A percentile compares a stretch with the other conserved stretches of the same genome.
phyloP scores from a whole-genome alignment of 2,797 vertebrate species.

The Poecilia picta region DNA sequence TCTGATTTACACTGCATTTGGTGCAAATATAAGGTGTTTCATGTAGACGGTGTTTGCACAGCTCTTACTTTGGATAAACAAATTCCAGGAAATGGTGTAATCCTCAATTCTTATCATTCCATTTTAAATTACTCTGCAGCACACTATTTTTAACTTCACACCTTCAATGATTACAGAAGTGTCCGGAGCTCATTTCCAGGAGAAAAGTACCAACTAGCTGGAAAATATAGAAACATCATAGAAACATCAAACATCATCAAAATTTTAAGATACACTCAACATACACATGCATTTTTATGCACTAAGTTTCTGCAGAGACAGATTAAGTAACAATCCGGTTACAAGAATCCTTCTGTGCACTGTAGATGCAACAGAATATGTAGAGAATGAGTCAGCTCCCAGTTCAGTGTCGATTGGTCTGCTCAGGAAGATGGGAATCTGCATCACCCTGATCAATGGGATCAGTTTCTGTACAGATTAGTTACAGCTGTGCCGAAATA shows the following conservation, averaged over 20 bases:
- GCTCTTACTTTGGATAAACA: conserved; percentile 60
- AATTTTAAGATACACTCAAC: conserved; percentile 7
- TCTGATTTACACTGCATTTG: conserved; percentile 18
- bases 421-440: conserved; percentile 30
- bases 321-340: conserved; percentile 13
- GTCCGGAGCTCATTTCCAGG: not conserved
- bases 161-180: conserved; percentile 16
- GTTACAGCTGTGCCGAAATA: conserved; percentile 33
- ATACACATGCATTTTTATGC: conserved; percentile 15
- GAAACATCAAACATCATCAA: no score
- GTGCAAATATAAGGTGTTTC: conserved; percentile 45
- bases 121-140: conserved; percentile 36
- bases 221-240: not conserved
- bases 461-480: conserved; percentile 39
- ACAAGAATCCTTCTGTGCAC: conserved; percentile 15
- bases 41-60: conserved; percentile 59
- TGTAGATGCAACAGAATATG: conserved; percentile 36
- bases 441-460: conserved; percentile 21
- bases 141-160: conserved; percentile 28
- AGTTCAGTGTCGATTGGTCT: conserved; percentile 35
- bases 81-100: conserved; percentile 53
- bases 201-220: not conserved
- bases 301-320: not conserved
- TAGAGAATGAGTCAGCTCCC: conserved; percentile 53
- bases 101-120: conserved; percentile 64